These are phyloP conservation scores for Semicossyphus pulcher DNA, from an alignment of 2,113 vertebrate species.

Conservation along the genomic window DNA sequence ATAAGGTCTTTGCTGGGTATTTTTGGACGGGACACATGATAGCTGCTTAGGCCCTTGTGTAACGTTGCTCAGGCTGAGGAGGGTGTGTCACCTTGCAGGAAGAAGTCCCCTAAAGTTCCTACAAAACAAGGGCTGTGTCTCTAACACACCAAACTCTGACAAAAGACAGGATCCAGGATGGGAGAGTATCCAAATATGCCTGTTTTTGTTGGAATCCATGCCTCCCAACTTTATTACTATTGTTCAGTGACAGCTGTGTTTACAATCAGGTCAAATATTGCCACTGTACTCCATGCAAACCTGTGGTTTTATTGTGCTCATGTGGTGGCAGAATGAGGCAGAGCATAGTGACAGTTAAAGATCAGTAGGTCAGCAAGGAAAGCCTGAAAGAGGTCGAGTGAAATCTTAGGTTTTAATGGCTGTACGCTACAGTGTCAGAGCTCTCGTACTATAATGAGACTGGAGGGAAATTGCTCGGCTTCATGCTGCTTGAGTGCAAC, in stretches of 20 bases:
- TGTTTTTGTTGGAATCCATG: background rate
- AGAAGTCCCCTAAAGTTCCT: constrained; percentile 62
- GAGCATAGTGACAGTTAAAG: constrained; percentile 6
- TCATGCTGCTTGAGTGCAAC: constrained; percentile 25
- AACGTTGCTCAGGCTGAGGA: constrained; percentile 27
- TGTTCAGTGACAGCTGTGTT: constrained; percentile 16
- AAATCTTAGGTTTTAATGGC: constrained; percentile 70
- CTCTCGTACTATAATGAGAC: constrained; percentile 47
- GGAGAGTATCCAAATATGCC: too few species aligned
- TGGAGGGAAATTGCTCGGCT: background rate
- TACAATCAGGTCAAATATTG: background rate
- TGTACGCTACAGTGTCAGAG: constrained; percentile 3
- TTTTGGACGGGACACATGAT: background rate
- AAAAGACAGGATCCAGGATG: too few species aligned
- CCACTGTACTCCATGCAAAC: background rate
- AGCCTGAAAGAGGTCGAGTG: constrained; percentile 34
- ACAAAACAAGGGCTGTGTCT: background rate
- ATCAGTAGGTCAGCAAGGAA: constrained; percentile 14
- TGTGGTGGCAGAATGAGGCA: background rate
- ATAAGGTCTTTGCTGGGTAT: constrained; percentile 20
- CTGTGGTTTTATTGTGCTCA: background rate
- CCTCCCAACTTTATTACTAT: background rate
- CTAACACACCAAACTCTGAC: background rate
- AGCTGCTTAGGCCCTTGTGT: constrained; percentile 28
- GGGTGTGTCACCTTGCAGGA: constrained; percentile 72